Evolutionary conservation across 2,113 vertebrate species (phyloP).

Genomic region (Macquaria ambigua): DNA sequence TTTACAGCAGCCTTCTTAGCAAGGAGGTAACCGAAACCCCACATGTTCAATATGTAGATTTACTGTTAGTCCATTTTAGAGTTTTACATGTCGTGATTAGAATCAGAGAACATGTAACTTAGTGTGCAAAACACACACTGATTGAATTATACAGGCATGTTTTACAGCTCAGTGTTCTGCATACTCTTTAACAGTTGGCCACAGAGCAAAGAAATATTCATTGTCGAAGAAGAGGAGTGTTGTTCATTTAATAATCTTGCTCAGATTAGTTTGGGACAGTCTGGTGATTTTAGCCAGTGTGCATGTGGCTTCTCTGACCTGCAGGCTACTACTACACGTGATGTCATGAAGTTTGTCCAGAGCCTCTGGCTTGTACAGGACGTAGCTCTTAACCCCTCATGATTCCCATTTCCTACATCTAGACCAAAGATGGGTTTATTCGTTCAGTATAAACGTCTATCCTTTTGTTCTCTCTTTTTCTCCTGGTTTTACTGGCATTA

Average conservation of each 20-base stretch:
- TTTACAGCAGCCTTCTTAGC: not conserved
- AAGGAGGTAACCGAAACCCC: not conserved
- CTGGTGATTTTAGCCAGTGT: not conserved
- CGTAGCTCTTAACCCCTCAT: not conserved
- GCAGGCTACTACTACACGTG: not conserved
- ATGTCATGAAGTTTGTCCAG: not conserved
- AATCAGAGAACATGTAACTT: not conserved
- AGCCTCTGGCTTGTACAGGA: not conserved
- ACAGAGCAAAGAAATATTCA: not conserved
- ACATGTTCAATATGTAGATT: not conserved
- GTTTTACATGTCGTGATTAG: too few relatives aligned
- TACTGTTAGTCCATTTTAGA: not conserved
- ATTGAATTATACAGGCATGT: not conserved
- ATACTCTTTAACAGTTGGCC: not conserved
- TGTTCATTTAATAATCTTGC: not conserved
- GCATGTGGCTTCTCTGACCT: not conserved
- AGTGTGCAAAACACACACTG: not conserved
- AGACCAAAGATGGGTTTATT: not conserved
- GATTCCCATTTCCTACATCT: not conserved
- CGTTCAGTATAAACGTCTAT: not conserved
- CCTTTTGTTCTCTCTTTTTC: not conserved
- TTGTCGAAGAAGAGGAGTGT: not conserved
- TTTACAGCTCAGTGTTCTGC: not conserved
- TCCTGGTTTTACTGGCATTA: not conserved
- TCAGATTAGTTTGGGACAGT: not conserved